Evolutionary conservation across 2,888 invertebrate species (phyloP), one percentile per base, ranked within the genome.

Genomic region (Scaptomyza reducta): DNA sequence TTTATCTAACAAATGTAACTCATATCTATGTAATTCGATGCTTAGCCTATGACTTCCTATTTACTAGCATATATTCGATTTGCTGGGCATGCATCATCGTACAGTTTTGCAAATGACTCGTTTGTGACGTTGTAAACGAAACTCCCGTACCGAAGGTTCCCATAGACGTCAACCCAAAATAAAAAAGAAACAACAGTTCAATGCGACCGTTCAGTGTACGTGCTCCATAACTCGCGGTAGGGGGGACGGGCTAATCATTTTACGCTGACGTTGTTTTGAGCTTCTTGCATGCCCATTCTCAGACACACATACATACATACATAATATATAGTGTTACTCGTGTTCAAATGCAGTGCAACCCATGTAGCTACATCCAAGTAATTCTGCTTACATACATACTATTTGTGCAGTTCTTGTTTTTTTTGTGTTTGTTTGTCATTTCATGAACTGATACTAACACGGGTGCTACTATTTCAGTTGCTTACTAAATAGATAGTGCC

Each of bases 391-490:
- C 59, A 38, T 64, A 64, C 60, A 61, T 31, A 63, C 40, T 64
- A 14, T 31, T 46, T 46, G 58, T 67, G 51, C 41, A 33, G 29
- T 33, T 46, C 29, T 66, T 67, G 3, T 33, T 10, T 31, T 38
- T 38, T 10, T 31, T 38, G 14, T 38, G 54, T 50, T 56, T 59
- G 46, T 29, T 61, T 56, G 55, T 65, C 46, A 67, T 86, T 83
- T 79, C 88, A 73, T 88, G 80, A 79, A 77, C 61, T 59, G 84
- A 70, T 83, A 83, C 83, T 88, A 84, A 84, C 84, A 80, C 84
- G 85, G 84, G 88, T 84, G 84, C 88, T 84, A 88, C 87, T 88
- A 87, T 88, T 84, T 88, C 83, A 84, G 80, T 83, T 88, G 87
- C 84, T 83, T 88, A 88, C 88, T 84, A 88, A 88, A 86, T 80